Percentiles rank a stretch among this genome's conserved stretches.
phyloP scores from a whole-genome alignment of 2,113 vertebrate genomes.

The Platichthys stellatus region DNA sequence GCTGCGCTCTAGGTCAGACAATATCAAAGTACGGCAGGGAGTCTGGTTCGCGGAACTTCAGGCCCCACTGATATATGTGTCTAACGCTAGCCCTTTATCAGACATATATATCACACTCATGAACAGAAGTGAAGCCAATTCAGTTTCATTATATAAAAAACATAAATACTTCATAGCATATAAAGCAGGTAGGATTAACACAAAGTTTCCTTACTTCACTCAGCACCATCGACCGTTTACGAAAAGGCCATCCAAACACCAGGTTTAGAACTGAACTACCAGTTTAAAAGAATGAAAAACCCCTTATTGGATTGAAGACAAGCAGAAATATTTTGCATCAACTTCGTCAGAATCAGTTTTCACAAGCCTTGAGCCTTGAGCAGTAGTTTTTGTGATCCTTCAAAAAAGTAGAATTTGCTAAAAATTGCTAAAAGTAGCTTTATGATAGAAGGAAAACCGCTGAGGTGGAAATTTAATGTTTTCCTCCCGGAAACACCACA shows the following conservation, averaged over 20 bases:
- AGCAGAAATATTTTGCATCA: too few relatives aligned
- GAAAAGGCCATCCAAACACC: background rate
- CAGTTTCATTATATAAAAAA: too few relatives aligned
- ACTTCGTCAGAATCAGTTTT: too few relatives aligned
- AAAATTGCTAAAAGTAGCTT: too few relatives aligned
- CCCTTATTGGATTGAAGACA: too few relatives aligned
- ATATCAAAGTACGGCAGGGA: conserved; percentile 34
- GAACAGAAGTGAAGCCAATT: background rate
- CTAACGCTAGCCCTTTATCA: background rate
- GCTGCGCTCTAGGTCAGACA: conserved; percentile 28
- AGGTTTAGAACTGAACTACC: background rate
- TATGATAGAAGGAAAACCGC: background rate
- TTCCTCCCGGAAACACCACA: conserved; percentile 11
- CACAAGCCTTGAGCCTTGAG: too few relatives aligned
- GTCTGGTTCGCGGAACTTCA: conserved; percentile 13
- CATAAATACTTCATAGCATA: background rate
- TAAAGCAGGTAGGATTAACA: background rate
- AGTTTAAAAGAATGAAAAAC: too few relatives aligned
- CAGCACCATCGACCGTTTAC: background rate
- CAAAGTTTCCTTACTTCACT: background rate
- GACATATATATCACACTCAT: background rate
- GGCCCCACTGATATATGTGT: conserved; percentile 15
- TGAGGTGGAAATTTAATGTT: conserved; percentile 18
- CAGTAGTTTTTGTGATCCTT: too few relatives aligned
- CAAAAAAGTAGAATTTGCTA: background rate